Conservation (phyloP, 2,888 invertebrate genomes). For the Venusia cambrica region DNA sequence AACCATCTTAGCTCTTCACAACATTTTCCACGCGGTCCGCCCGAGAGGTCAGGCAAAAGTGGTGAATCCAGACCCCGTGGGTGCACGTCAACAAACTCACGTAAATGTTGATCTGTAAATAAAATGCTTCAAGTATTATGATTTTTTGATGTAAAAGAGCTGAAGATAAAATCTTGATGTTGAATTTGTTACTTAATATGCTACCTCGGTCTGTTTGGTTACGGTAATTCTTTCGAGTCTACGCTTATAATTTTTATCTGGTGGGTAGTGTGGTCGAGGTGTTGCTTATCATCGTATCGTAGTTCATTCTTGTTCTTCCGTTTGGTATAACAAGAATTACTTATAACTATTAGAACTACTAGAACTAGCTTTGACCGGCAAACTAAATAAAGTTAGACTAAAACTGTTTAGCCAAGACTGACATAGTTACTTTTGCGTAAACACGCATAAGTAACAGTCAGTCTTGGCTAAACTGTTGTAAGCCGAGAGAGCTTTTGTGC, state of each 20-base stretch:
- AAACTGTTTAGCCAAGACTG: too few relatives aligned
- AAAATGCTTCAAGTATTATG: constrained; percentile 41
- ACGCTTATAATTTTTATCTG: constrained; percentile 3
- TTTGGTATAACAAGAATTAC: too few relatives aligned
- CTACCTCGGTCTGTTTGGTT: constrained; percentile 19
- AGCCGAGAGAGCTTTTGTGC: too few relatives aligned
- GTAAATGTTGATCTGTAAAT: constrained; percentile 49
- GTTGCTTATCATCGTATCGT: too few relatives aligned
- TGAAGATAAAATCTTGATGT: constrained; percentile 37
- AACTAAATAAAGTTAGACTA: too few relatives aligned
- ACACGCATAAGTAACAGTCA: too few relatives aligned
- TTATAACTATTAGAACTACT: too few relatives aligned
- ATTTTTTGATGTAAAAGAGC: constrained; percentile 37
- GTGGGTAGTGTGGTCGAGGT: too few relatives aligned
- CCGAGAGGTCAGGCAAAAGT: constrained; percentile 25
- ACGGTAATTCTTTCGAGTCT: constrained; percentile 3
- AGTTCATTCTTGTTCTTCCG: too few relatives aligned
- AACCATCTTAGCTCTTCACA: constrained; percentile 12
- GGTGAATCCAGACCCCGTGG: constrained; percentile 41
- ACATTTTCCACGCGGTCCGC: not conserved
- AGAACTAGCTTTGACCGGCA: too few relatives aligned
- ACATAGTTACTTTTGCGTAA: too few relatives aligned
- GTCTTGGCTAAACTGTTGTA: too few relatives aligned
- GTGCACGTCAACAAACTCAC: constrained; percentile 48
- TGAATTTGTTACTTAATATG: constrained; percentile 5